phyloP scores from a whole-genome alignment of 2,113 vertebrate species.

The Lepus americanus region DNA sequence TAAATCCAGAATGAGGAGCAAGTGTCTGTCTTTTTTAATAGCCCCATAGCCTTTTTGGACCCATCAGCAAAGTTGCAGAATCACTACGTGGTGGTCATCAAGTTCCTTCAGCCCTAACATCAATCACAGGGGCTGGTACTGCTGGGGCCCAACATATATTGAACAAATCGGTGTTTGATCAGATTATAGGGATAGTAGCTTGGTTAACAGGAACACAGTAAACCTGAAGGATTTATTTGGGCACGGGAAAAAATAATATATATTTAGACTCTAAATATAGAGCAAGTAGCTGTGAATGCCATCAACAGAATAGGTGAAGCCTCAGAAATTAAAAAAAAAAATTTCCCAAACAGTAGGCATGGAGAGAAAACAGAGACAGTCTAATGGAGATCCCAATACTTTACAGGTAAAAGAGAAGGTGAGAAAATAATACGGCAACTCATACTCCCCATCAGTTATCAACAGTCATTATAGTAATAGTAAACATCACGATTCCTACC shows the following conservation, averaged over 20 bases:
- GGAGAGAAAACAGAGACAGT: background rate
- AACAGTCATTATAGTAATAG: background rate
- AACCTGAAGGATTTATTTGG: background rate
- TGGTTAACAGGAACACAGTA: background rate
- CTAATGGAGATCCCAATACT: background rate
- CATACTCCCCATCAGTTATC: background rate
- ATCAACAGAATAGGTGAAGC: background rate
- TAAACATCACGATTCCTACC: background rate
- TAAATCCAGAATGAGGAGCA: no score
- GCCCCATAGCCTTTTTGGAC: background rate
- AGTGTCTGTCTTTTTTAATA: background rate
- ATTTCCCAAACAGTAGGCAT: background rate
- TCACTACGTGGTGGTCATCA: background rate
- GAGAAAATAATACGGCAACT: background rate
- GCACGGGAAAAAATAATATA: background rate
- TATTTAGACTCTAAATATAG: background rate
- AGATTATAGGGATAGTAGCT: background rate
- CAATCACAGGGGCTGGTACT: background rate
- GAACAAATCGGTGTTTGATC: background rate
- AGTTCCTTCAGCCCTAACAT: background rate
- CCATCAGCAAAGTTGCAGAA: background rate
- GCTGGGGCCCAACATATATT: no score
- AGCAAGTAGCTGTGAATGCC: background rate
- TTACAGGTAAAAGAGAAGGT: background rate
- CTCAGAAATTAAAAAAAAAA: background rate